Base-by-base conservation (phyloP, 2,888 invertebrate species). In the Sminthurinus aureus region DNA sequence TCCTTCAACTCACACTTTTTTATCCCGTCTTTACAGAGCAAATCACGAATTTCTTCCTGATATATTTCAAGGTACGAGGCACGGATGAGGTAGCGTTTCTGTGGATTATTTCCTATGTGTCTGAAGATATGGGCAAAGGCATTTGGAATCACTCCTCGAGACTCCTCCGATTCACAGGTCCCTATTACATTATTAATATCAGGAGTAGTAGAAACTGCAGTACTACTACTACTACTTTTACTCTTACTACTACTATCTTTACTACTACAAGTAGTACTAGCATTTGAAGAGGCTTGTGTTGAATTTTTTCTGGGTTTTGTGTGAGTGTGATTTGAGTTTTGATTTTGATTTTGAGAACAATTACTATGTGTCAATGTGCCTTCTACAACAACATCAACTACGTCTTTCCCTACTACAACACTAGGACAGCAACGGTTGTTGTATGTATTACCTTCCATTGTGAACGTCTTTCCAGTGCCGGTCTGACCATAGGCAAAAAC, bases 61-160 rank as follows among this genome's bases (percentile, higher is more conserved):
- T 99, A 99, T 84, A 99, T 97, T 91, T 99, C 99, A 85, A 99
- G 92, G 91, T 99, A 99, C 82, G 98, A 97, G 76, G 98, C 97
- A 89, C 97, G 93, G 18, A 99, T 98, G 86, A 99, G 93, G 90
- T 98, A 99, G 90, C 98, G 98, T 90, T 96, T 95, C 90, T 98
- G 97, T 84, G 95, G 94, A 8, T 97, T 95, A 85, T 96, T 93
- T 87, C 94, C 93, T 26, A 99, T 99, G 91, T 98, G 97, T 87
- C 94, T 93, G 93, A 99, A 99, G 85, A 99, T 97, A 91, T 99
- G 99, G 87, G 97, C 95, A 92, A 99, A 99, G 82, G 98, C 96
- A 87, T 98, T 94, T 4, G 98, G 98, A 89, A 99, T 98, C 87
- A 98, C 94, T 82, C 98, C 98, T 89, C 94, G 93, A 73, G 92